Percentiles rank a stretch among this genome's conserved stretches.
These are phyloP conservation scores for Oreohelix idahoensis DNA, from an alignment of 1,140 invertebrate genomes.

Conservation along the genomic window DNA sequence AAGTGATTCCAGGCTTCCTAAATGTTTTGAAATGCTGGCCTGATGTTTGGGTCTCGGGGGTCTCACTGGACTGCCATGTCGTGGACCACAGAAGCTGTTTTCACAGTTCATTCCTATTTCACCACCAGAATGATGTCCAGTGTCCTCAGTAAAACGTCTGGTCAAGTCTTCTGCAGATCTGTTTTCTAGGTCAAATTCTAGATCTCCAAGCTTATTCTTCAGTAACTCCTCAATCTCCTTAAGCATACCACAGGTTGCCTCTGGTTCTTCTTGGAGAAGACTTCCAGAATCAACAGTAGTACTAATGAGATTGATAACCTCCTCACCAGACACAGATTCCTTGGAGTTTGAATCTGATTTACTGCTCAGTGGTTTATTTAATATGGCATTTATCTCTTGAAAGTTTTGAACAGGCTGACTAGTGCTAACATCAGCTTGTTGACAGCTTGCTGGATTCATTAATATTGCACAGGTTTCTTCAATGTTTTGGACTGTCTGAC, in stretches of 20 bases:
- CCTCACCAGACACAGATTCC: background rate
- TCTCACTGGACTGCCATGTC: conserved; percentile 38
- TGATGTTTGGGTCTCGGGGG: conserved; percentile 52
- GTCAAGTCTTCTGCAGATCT: background rate
- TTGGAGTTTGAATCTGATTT: background rate
- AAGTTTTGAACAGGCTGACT: background rate
- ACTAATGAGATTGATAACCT: background rate
- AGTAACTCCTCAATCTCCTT: conserved; percentile 51
- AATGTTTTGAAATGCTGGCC: conserved; percentile 37
- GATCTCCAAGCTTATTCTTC: conserved; percentile 39
- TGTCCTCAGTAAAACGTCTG: background rate
- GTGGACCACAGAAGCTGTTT: background rate
- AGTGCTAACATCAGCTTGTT: background rate
- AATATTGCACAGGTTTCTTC: background rate
- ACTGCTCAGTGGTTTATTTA: background rate
- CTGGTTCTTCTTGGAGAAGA: conserved; percentile 16
- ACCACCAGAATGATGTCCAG: conserved; percentile 22
- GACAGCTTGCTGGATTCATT: background rate
- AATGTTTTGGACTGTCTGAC: background rate
- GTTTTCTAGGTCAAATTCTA: background rate
- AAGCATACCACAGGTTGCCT: conserved; percentile 48
- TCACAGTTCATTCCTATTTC: conserved; percentile 4
- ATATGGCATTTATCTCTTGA: background rate
- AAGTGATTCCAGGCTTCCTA: conserved; percentile 22
- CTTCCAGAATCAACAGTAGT: background rate